A percentile compares a stretch with the other conserved stretches of the same genome.
Conservation (phyloP, 1,140 invertebrate genomes). For the Drosophila orosa region DNA sequence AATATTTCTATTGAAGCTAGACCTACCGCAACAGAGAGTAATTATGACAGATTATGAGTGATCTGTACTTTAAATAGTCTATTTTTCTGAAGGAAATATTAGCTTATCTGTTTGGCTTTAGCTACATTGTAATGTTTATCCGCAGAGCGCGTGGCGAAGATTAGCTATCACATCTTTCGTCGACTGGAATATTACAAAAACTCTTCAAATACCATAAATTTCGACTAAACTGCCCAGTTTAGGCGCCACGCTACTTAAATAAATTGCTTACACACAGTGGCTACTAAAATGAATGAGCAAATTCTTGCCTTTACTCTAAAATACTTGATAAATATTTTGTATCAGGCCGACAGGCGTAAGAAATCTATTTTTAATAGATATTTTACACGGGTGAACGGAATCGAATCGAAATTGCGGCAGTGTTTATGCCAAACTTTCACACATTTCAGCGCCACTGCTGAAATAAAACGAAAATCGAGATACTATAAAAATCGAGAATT, state of each 20-base stretch:
- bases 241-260: background rate
- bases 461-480: slow-evolving; percentile 54
- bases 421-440: slow-evolving; percentile 71
- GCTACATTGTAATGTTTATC: slow-evolving; percentile 8
- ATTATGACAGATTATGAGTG: background rate
- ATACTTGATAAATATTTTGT: slow-evolving; percentile 36
- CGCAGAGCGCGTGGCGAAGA: background rate
- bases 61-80: background rate
- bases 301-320: slow-evolving; percentile 14
- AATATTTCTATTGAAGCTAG: background rate
- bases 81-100: background rate
- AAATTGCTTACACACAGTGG: slow-evolving; percentile 28
- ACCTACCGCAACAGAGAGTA: slow-evolving; percentile 28
- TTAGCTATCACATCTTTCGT: slow-evolving; percentile 1
- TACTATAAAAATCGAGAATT: slow-evolving; percentile 68
- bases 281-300: slow-evolving; percentile 28
- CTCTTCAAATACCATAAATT: slow-evolving; percentile 7
- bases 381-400: slow-evolving; percentile 47
- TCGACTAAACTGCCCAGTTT: background rate
- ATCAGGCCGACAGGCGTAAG: slow-evolving; percentile 20
- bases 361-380: slow-evolving; percentile 60
- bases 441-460: slow-evolving; percentile 50
- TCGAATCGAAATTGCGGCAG: slow-evolving; percentile 51
- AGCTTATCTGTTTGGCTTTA: background rate
- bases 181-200: slow-evolving; percentile 1